Evolutionary conservation across 2,113 vertebrate species (phyloP), one percentile per base, ranked within the genome.

Genomic region (Megaptera novaeangliae): DNA sequence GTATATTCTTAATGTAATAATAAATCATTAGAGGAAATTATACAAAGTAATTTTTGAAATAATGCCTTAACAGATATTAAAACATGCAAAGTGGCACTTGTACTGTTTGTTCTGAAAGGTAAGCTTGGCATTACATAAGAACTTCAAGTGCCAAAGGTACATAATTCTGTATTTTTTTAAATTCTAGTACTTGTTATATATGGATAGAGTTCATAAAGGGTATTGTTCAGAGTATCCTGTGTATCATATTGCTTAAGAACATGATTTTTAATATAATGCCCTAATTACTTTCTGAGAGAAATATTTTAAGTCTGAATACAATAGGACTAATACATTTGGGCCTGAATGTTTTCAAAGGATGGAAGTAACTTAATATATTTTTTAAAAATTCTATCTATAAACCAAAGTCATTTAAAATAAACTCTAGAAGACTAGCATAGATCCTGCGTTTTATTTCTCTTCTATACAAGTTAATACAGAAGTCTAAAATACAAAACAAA

Each of bases 231-330:
- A 74, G 14, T 84, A 61, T 92, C 85, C 4, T 39, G 1, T 91
- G 52, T 84, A 84, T 25, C 6, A 6, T 74, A 52, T 63, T 75
- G 59, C 21, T 78, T 85, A n/a, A 59, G 27, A 74, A 64, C 21
- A 39, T 88, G n/a, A 46, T 46, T 92, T 85, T 75, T 27, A 93
- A 89, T 36, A 57, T 27, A 74, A 21, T 21, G 11, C 36, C 66
- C 34, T 81, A 44, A 68, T 92, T 88, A 13, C 31, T 74, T 96
- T 88, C 41, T 46, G 36, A 95, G 83, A 92, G 52, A 90, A 93
- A 44, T 63, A 72, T 66, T 87, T 31, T 71, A 72, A 84, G 52
- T 78, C 20, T 68, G 14, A 41, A 61, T 78, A 91, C 23, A 88
- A 18, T 85, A 66, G 64, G 21, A 29, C 55, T 72, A 34, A 63